phyloP scores from a whole-genome alignment of 2,888 invertebrate genomes.

The Cheilosia impressa region DNA sequence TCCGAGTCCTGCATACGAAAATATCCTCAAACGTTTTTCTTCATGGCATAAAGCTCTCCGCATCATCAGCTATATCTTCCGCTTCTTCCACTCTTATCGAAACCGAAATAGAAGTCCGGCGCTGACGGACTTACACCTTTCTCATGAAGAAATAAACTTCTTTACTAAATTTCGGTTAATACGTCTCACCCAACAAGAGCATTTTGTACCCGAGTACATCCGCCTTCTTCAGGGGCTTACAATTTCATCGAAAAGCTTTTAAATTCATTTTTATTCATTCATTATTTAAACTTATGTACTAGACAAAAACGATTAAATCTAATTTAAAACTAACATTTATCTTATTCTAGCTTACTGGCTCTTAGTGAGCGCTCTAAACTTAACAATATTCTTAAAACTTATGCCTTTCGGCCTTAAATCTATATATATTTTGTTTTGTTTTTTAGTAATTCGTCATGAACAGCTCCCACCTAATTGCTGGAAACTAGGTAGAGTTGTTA shows the following conservation, averaged over 20 bases:
- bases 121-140: background rate
- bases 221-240: background rate
- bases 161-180: background rate
- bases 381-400: too few species aligned
- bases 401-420: too few species aligned
- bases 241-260: slow-evolving; percentile 1
- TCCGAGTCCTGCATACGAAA: background rate
- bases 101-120: background rate
- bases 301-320: too few species aligned
- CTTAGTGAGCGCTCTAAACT: too few species aligned
- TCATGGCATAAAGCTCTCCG: too few species aligned
- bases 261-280: too few species aligned
- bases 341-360: too few species aligned
- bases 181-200: background rate
- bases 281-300: too few species aligned
- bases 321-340: too few species aligned
- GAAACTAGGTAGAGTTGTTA: background rate
- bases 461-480: background rate
- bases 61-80: background rate
- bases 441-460: background rate
- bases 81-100: background rate
- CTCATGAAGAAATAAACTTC: background rate
- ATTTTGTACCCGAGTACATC: background rate
- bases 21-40: background rate
- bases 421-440: too few species aligned